Conservation (phyloP, 2,797 vertebrate genomes). For the Ctenochaetus hawaiiensis region DNA sequence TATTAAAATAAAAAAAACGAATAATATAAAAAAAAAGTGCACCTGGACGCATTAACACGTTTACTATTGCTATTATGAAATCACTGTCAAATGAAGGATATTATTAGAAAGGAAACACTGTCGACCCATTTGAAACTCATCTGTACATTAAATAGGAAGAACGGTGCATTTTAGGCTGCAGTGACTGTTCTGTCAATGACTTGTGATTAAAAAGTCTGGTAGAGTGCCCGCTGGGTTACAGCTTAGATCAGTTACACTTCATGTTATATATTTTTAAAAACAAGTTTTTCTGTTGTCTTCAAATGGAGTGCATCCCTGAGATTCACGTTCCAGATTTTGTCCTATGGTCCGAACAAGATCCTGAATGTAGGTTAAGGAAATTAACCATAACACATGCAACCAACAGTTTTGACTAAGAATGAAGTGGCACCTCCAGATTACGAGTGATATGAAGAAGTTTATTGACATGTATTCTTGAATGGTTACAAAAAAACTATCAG, state of each 20-base stretch:
- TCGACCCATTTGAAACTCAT: background rate
- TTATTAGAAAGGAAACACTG: background rate
- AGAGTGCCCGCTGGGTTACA: conserved; percentile 25
- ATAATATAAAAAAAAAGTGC: too few relatives aligned
- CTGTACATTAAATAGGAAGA: background rate
- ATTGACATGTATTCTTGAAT: background rate
- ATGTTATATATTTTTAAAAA: conserved; percentile 6
- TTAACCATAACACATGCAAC: background rate
- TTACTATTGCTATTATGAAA: background rate
- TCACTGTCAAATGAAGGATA: background rate
- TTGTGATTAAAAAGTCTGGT: conserved; percentile 1
- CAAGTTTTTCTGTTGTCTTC: background rate
- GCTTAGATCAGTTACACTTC: conserved; percentile 9
- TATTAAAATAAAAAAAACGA: too few relatives aligned
- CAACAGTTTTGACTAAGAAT: background rate
- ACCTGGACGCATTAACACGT: background rate
- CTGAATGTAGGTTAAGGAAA: background rate
- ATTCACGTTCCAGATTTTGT: background rate
- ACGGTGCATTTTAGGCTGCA: conserved; percentile 13
- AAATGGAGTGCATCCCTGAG: background rate
- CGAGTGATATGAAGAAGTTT: background rate
- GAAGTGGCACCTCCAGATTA: background rate
- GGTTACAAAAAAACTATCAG: background rate
- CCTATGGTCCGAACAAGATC: background rate
- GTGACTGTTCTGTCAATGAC: conserved; percentile 24